A percentile compares a stretch with the other conserved stretches of the same genome.
Evolutionary conservation across 2,113 vertebrate genomes (phyloP).

Genomic region (Platichthys stellatus): DNA sequence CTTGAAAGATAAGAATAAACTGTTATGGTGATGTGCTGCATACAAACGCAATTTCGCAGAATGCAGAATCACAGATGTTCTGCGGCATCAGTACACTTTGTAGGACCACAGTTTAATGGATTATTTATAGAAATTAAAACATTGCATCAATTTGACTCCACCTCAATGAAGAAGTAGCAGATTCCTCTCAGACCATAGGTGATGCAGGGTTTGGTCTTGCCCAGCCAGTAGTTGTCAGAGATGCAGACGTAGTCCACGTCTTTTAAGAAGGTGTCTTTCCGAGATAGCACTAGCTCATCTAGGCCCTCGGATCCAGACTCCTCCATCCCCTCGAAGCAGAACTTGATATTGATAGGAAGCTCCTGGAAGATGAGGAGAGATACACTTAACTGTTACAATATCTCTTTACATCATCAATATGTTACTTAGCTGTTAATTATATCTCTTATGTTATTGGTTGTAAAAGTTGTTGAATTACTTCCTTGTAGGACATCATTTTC

Average conservation of each 20-base stretch:
- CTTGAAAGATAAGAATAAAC: conserved; percentile 56
- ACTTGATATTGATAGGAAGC: conserved; percentile 94
- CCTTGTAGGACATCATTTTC: too few relatives aligned
- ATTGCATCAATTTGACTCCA: conserved; percentile 47
- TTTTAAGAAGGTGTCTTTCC: conserved; percentile 90
- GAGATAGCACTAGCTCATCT: conserved; percentile 90
- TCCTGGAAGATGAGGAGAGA: conserved; percentile 77
- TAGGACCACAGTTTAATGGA: background rate
- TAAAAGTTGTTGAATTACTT: too few relatives aligned
- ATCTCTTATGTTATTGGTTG: too few relatives aligned
- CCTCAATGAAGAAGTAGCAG: conserved; percentile 93
- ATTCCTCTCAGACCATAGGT: conserved; percentile 95
- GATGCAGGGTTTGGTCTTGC: conserved; percentile 95
- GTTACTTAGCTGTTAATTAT: too few relatives aligned
- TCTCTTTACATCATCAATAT: background rate
- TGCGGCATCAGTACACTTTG: too few relatives aligned
- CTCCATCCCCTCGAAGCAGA: conserved; percentile 98
- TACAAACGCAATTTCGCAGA: background rate
- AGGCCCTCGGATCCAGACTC: conserved; percentile 96
- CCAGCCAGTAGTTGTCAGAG: conserved; percentile 99
- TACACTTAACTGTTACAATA: background rate
- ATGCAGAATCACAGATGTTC: background rate
- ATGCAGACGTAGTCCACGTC: conserved; percentile 95
- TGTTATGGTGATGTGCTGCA: fast-evolving
- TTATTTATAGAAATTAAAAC: background rate